These are phyloP conservation scores for Alethe diademata DNA, from an alignment of 2,113 vertebrate genomes.

Conservation along the genomic window DNA sequence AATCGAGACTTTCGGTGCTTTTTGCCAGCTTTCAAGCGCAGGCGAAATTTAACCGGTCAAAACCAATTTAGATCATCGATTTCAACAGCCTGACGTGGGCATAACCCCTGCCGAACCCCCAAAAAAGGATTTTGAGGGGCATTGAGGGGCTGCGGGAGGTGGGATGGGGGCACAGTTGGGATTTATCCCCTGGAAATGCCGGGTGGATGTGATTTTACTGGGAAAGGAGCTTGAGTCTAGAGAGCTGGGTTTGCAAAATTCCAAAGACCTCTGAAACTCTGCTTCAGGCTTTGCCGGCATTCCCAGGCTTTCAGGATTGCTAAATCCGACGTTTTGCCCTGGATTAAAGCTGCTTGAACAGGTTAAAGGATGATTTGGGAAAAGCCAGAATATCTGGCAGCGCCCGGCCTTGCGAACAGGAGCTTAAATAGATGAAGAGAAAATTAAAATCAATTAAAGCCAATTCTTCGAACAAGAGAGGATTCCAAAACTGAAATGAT, in stretches of 20 bases:
- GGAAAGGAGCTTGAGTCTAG: background rate
- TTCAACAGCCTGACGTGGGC: background rate
- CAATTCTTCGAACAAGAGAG: rapidly evolving
- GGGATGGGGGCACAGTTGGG: background rate
- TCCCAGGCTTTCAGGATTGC: background rate
- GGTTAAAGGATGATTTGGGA: background rate
- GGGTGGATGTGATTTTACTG: background rate
- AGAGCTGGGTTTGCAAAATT: background rate
- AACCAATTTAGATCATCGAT: background rate
- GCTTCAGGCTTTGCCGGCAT: background rate
- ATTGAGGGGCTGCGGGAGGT: rapidly evolving
- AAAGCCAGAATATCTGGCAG: background rate
- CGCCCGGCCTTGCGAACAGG: rapidly evolving
- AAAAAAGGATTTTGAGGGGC: background rate
- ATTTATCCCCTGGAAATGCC: background rate
- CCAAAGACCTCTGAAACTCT: background rate
- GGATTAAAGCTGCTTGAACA: background rate
- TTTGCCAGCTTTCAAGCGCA: background rate
- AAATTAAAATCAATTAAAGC: background rate
- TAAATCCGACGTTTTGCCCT: background rate
- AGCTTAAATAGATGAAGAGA: background rate
- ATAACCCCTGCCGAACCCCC: rapidly evolving
- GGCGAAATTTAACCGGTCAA: background rate
- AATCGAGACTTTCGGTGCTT: background rate
- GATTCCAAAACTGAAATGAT: background rate